Evolutionary conservation across 2,888 invertebrate genomes (phyloP).

Genomic region (Operophtera brumata): DNA sequence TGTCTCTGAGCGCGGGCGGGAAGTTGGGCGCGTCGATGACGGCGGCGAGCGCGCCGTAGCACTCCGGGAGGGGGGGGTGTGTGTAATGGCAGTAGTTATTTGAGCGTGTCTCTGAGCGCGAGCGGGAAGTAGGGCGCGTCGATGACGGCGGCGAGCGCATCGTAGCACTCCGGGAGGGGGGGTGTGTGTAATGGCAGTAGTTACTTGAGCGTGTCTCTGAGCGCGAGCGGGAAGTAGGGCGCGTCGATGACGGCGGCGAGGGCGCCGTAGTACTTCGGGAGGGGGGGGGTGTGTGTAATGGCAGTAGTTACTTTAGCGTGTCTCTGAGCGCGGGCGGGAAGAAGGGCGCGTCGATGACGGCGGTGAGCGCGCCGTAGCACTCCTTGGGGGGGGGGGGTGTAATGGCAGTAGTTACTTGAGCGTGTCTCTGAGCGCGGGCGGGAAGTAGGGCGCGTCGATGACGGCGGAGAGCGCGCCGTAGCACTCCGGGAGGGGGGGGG

Average conservation of each 20-base stretch:
- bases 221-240: slow-evolving; percentile 51
- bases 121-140: slow-evolving; percentile 51
- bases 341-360: slow-evolving; percentile 42
- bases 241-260: slow-evolving; percentile 55
- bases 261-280: slow-evolving; percentile 82
- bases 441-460: no score
- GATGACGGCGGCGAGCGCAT: slow-evolving; percentile 64
- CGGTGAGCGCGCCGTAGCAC: slow-evolving; percentile 69
- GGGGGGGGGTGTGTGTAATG: no score
- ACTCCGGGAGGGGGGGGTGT: no score
- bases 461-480: no score
- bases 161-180: slow-evolving; percentile 82
- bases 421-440: no score
- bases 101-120: slow-evolving; percentile 57
- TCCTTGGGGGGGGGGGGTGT: no score
- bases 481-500: no score
- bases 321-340: slow-evolving; percentile 59
- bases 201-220: slow-evolving; percentile 68
- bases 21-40: no score
- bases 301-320: slow-evolving; percentile 54
- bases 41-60: no score
- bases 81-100: no score
- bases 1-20: no score
- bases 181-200: no score
- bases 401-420: slow-evolving; percentile 33